Base-by-base conservation (phyloP, 2,797 vertebrate genomes). In the Loris lydekkerianus region DNA sequence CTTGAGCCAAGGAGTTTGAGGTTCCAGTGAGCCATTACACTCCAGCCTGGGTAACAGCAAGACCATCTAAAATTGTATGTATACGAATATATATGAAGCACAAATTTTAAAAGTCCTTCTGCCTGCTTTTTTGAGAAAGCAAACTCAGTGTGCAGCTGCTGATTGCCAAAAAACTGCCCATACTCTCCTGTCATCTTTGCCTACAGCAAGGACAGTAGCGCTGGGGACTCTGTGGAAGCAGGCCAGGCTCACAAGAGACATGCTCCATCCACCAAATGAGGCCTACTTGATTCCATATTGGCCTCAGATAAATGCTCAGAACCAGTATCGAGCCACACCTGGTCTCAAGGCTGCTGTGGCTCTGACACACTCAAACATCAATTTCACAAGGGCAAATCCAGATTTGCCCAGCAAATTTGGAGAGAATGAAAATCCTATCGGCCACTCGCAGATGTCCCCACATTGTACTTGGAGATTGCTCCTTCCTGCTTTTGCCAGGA, bases 341-440 rank as follows among this genome's bases (percentile, higher is more conserved):
- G 53, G 18, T 10, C 46, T 7, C 23, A 29, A 25, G 29, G 73
- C 25, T 27, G 40, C 72, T 43, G 60, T 40, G 76, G 23, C 0
- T 15, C 23, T 73, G 75, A 40, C 9, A 10, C 27, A 31, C 27
- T 20, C 0, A 5, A 25, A 27, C 40, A 11, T 21, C 10, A 3
- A 31, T 21, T 0, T 10, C 34, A 1, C 18, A 1, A 63, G 49
- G 29, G 60, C 8, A 9, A 53, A 11, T 17, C 40, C 67, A 7
- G 1, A 2, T n/a, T 37, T 49, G 49, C 49, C 46, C 34, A 2
- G 0, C 80, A 10, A 20, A 5, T 7, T 2, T 4, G 58, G 76
- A 43, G 43, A 46, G 49, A 31, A 17, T 58, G 46, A 53, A 27
- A 9, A 10, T 43, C 86, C 56, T 87, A 18, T 29, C 13, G 14